Percentiles rank a stretch among this genome's conserved stretches.
Evolutionary conservation across 1,140 invertebrate genomes (phyloP).

Genomic region (Nasonia giraulti): DNA sequence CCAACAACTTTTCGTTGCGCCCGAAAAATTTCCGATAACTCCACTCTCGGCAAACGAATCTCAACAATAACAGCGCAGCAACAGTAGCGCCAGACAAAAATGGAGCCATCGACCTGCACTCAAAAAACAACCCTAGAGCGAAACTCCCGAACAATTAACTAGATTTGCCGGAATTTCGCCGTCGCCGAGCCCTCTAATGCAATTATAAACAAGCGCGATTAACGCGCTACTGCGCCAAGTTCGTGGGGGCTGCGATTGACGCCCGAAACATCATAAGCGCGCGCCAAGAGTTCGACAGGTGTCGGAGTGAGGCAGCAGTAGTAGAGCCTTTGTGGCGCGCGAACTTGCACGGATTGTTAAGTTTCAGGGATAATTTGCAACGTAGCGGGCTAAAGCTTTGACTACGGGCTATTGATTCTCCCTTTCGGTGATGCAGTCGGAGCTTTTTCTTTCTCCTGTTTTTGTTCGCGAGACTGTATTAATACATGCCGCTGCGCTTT

Average conservation of each 20-base stretch:
- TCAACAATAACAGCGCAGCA: neutral
- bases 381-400: too few relatives aligned
- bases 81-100: neutral
- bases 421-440: too few relatives aligned
- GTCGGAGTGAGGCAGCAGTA: too few relatives aligned
- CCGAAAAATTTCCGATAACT: neutral
- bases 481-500: neutral
- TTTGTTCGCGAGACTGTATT: neutral
- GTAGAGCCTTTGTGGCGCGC: neutral
- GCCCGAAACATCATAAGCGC: neutral
- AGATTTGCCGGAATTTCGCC: neutral
- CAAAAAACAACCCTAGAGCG: neutral
- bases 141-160: neutral
- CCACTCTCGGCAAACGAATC: neutral
- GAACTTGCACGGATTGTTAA: neutral
- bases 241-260: neutral
- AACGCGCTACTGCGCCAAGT: neutral
- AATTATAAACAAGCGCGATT: constrained; percentile 14
- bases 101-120: too few relatives aligned
- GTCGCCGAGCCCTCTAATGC: neutral
- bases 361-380: neutral
- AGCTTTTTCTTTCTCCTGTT: too few relatives aligned
- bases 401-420: too few relatives aligned
- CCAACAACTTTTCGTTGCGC: too few relatives aligned
- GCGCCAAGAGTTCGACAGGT: neutral